Evolutionary conservation across 1,140 invertebrate genomes (phyloP), one percentile per base, ranked within the genome.

Genomic region (Pseudomyrmex pallidus): DNA sequence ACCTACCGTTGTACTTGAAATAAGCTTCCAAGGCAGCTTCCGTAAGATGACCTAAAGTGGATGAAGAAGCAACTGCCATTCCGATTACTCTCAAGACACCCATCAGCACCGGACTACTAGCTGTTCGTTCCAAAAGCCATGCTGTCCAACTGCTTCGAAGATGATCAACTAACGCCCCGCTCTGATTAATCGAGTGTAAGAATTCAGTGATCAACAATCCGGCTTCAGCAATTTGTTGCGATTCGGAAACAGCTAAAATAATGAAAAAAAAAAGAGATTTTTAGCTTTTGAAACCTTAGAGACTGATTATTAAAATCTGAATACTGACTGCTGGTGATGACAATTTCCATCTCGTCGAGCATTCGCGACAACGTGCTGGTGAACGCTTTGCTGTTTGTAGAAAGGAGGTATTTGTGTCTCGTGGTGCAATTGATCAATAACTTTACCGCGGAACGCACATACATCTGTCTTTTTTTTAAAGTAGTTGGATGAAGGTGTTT

Each of bases 291-390:
- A n/a, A 56, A 7, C 8, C 17, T 54, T 12, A 20, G 0, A 20
- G 0, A 77, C 67, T 13, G 7, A 1, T 12, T 48, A 22, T 70
- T 50, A 2, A 44, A 35, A 59, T 22, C 0, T n/a, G 17, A 4
- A 56, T 73, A 93, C 93, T 94, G 89, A 96, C 96, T 95, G 85
- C 93, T 94, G 5, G 91, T 91, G 73, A 96, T 94, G 10, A 96
- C 94, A 4, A 91, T 92, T 91, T 96, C 96, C 89, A 96, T 95
- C 85, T 96, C 95, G 63, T 96, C 95, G 13, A 96, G 89, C 90
- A 96, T 94, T 73, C 94, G 94, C 3, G 94, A 92, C 46, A 96
- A 91, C 7, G 95, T 93, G 59, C 88, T 93, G 52, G 94, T 94
- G 61, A 96, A 94, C n/a, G 94, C 92, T 76, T 95, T 94, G n/a